These are phyloP conservation scores for Podargus strigoides DNA, from an alignment of 2,797 vertebrate genomes.

Conservation along the genomic window DNA sequence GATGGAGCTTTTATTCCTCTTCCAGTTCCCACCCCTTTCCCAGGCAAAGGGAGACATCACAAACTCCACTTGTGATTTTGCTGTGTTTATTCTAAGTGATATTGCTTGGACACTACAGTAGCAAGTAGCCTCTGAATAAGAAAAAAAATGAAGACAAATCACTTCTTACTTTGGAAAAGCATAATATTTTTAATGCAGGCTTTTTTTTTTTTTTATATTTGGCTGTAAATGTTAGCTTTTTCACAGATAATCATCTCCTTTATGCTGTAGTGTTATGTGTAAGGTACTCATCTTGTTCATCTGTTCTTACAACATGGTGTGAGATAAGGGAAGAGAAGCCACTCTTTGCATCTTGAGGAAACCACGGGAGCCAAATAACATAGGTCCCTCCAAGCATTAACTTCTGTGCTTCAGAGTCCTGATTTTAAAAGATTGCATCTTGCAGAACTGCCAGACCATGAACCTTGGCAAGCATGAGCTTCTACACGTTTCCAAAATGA, in stretches of 20 bases:
- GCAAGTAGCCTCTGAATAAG: not conserved
- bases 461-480: not conserved
- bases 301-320: not conserved
- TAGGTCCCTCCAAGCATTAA: not conserved
- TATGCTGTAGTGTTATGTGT: not conserved
- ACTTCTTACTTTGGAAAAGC: not conserved
- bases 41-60: not conserved
- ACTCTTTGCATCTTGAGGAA: not conserved
- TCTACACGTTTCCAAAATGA: not conserved
- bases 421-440: not conserved
- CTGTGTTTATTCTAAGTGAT: not conserved
- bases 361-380: not conserved
- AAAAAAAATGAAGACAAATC: not conserved
- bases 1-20: not conserved
- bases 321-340: not conserved
- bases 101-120: not conserved
- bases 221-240: not conserved
- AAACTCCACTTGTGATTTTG: not conserved
- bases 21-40: not conserved
- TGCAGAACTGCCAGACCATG: constrained; percentile 9
- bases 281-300: not conserved
- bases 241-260: not conserved
- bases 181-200: not conserved
- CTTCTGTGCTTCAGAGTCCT: not conserved
- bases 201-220: not conserved